A percentile compares a stretch with the other conserved stretches of the same genome.
These are phyloP conservation scores for Isotomurus palustris DNA, from an alignment of 2,888 invertebrate genomes.

Conservation along the genomic window DNA sequence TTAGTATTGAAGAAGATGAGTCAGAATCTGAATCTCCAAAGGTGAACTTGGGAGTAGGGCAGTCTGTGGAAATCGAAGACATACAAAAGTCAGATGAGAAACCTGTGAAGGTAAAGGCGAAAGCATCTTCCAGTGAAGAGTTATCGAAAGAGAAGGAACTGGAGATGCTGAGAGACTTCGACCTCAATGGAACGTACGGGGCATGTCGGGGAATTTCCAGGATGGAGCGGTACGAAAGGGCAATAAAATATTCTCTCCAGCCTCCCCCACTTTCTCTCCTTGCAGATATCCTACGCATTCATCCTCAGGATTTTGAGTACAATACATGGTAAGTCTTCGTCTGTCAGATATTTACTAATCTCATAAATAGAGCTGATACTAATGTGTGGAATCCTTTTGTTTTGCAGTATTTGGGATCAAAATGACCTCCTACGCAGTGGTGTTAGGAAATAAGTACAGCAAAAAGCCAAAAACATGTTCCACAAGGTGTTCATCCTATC, in stretches of 20 bases:
- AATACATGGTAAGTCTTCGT: conserved; percentile 17
- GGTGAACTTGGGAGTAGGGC: no score
- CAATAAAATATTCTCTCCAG: conserved; percentile 11
- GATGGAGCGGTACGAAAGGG: conserved; percentile 16
- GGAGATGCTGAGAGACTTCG: conserved; percentile 21
- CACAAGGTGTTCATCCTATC: no score
- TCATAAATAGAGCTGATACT: neutral
- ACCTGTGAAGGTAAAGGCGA: no score
- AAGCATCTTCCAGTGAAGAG: no score
- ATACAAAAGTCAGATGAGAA: no score
- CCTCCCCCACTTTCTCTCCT: conserved; percentile 17
- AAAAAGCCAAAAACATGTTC: no score
- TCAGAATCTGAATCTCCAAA: no score
- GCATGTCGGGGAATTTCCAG: conserved; percentile 31
- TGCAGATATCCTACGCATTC: conserved; percentile 15
- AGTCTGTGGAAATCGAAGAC: no score
- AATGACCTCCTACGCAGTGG: conserved; percentile 15
- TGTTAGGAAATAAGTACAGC: no score
- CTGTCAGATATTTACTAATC: neutral
- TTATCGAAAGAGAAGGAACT: conserved; percentile 1
- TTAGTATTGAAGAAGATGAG: no score
- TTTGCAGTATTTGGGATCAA: conserved; percentile 30
- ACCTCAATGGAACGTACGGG: conserved; percentile 22
- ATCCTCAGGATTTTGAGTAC: conserved; percentile 14
- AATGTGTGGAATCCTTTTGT: neutral